These are phyloP conservation scores for Dicrostonyx torquatus DNA, from an alignment of 2,797 vertebrate genomes.

Conservation along the genomic window DNA sequence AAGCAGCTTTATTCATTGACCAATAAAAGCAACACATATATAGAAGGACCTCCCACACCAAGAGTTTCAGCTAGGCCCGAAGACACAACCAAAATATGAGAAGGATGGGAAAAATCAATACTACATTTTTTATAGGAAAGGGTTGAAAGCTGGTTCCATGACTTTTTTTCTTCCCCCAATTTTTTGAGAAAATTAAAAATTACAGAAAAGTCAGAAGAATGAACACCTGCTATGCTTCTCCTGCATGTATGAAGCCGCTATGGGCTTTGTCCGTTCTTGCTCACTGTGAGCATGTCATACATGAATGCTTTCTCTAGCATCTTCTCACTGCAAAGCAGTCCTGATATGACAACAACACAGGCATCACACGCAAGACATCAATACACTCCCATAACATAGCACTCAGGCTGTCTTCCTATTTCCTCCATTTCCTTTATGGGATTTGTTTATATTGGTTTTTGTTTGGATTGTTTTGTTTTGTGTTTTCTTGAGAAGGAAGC, in stretches of 20 bases:
- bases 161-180: not conserved
- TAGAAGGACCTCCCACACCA: no score
- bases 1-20: no score
- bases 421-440: not conserved
- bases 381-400: not conserved
- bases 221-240: not conserved
- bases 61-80: not conserved
- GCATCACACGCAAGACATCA: not conserved
- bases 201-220: not conserved
- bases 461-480: not conserved
- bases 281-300: not conserved
- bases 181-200: conserved; percentile 15
- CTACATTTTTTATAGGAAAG: not conserved
- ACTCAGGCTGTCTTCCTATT: no score
- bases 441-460: not conserved
- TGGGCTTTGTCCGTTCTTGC: not conserved
- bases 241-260: not conserved
- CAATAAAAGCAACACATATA: no score
- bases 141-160: not conserved
- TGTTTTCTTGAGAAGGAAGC: not conserved
- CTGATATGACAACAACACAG: not conserved
- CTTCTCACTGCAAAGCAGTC: not conserved
- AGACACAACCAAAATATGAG: not conserved
- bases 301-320: not conserved
- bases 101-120: not conserved